Base-by-base conservation (phyloP, 2,888 invertebrate genomes). In the Aleiodes testaceus region DNA sequence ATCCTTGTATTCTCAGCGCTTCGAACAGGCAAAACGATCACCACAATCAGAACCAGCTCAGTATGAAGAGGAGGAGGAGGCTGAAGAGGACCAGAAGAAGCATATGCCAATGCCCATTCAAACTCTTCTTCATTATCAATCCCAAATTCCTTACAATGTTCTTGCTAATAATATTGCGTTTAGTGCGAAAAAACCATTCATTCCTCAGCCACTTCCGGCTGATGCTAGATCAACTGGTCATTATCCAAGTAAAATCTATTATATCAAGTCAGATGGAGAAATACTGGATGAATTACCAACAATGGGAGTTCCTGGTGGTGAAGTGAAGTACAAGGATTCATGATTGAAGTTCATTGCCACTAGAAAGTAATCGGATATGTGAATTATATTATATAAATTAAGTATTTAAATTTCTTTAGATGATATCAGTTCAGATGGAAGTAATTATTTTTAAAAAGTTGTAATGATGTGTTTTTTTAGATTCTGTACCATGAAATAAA, bases 61-160 rank as follows among this genome's bases (percentile, higher is more conserved):
- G 22, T 63, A 26, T 7, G 12, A 18, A 2, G 50, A 59, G 5
- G 44, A 16, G 9, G 42, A 63, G n/a, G 47, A 44, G 11, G 12
- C 66, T 9, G 30, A 44, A 2, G 50, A 59, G 5, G 44, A 16
- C 12, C 47, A 63, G 9, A 53, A 50, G n/a, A n/a, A 69, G 11
- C 20, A 44, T 18, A 85, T 84, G 83, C 86, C 86, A 0, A 66
- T 61, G n/a, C 83, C 80, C 49, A 81, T 87, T 20, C 82, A 83
- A 50, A 81, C 82, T 36, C 59, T 87, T 26, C 36, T 87, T 12
- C 78, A 80, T 11, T 83, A 80, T 61, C 87, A 87, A 50, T 82
- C 86, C 0, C 83, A 84, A 49, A 80, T 83, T 6, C 87, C 87
- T 0, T 87, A 87, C 64, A 82, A 86, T 71, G 85, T 85, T 0